Conservation (phyloP, 2,113 vertebrate genomes). For the Oreotrochilus melanogaster region DNA sequence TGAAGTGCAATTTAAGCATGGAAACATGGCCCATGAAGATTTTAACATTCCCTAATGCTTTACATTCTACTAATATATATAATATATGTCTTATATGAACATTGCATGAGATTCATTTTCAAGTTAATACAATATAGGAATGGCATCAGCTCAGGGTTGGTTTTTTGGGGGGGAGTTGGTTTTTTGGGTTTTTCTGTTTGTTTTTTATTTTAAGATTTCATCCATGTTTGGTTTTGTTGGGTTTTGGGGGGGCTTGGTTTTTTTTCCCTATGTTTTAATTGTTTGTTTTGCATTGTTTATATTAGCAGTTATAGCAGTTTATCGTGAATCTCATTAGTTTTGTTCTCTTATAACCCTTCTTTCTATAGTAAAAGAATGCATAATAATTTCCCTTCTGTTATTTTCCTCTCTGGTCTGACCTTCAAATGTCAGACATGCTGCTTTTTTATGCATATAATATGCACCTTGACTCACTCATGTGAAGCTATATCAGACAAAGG, state of each 20-base stretch:
- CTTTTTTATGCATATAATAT: constrained; percentile 58
- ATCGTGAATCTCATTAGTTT: constrained; percentile 21
- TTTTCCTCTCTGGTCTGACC: constrained; percentile 62
- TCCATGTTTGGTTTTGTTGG: too few relatives aligned
- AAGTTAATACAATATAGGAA: constrained; percentile 5
- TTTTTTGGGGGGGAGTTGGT: not conserved
- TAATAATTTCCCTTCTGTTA: constrained; percentile 52
- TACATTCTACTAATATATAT: not conserved
- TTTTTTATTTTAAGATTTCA: too few relatives aligned
- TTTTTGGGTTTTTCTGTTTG: not conserved
- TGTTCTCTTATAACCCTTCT: not conserved
- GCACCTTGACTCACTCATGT: constrained; percentile 38
- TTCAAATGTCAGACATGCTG: constrained; percentile 74
- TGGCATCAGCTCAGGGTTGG: not conserved
- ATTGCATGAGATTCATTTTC: constrained; percentile 6
- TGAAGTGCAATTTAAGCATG: not conserved
- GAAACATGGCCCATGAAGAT: not conserved
- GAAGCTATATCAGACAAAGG: constrained; percentile 43
- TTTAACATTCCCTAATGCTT: not conserved
- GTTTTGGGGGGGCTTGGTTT: not conserved
- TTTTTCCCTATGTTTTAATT: too few relatives aligned
- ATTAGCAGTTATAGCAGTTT: constrained; percentile 15
- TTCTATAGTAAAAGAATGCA: constrained; percentile 46
- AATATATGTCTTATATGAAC: not conserved
- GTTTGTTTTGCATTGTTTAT: not conserved